Evolutionary conservation across 2,888 invertebrate genomes (phyloP).

Genomic region (Oligia latruncula): DNA sequence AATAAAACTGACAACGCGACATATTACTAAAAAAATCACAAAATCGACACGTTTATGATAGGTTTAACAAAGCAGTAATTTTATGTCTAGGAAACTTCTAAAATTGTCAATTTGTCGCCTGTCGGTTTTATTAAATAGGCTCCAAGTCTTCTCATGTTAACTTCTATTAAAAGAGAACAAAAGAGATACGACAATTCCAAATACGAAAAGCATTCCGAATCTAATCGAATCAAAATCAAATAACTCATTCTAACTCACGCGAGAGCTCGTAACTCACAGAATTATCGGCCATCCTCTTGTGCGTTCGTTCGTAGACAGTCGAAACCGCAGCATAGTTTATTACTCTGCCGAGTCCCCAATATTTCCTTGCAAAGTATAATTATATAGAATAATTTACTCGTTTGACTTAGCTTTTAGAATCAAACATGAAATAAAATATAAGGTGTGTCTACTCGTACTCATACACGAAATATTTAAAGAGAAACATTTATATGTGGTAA

Average conservation of each 20-base stretch:
- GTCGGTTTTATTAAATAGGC: no score
- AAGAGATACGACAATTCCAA: not conserved
- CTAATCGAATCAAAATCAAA: constrained; percentile 60
- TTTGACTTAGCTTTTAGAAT: not conserved
- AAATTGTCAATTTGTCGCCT: no score
- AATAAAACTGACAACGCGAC: no score
- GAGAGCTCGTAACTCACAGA: constrained; percentile 76
- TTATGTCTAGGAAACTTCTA: no score
- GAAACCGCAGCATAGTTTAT: constrained; percentile 82
- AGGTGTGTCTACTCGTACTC: no score
- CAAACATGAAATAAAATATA: not conserved
- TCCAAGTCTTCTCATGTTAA: not conserved
- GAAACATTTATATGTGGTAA: no score
- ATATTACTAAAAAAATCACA: no score
- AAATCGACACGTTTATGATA: no score
- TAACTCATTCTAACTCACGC: constrained; percentile 50
- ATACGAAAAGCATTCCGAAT: constrained; percentile 33
- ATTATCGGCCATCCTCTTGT: constrained; percentile 81
- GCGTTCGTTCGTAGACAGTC: constrained; percentile 70
- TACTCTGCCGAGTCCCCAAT: constrained; percentile 63
- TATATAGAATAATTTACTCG: no score
- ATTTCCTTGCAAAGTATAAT: constrained; percentile 28
- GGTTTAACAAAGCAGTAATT: no score
- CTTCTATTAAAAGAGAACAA: not conserved
- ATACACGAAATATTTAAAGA: no score